These are phyloP conservation scores for Apostichopus parvimensis DNA, from an alignment of 35 echinoderm and acorn worm species.

Conservation along the genomic window DNA sequence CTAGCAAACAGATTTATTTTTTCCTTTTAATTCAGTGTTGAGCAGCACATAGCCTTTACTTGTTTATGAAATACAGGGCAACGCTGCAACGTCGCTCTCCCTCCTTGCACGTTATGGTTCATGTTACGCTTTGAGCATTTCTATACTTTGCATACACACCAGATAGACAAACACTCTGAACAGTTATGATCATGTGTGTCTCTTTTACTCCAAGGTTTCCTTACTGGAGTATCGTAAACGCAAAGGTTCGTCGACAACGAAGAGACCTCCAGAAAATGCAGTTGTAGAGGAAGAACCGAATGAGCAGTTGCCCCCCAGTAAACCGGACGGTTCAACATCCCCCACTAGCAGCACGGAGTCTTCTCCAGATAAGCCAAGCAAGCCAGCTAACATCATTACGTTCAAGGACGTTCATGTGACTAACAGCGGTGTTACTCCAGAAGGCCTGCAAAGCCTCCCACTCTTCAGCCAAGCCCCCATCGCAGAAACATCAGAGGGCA, in stretches of 20 bases:
- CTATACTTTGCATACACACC: no score
- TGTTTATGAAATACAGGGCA: no score
- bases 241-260: conserved; percentile 42
- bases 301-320: not conserved
- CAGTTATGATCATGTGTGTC: no score
- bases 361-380: conserved; percentile 44
- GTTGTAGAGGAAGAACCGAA: not conserved
- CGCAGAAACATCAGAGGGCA: conserved; percentile 32
- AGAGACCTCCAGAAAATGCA: conserved; percentile 15
- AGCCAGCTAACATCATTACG: conserved; percentile 45
- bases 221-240: conserved; percentile 79
- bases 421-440: conserved; percentile 2
- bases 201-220: conserved; percentile 57
- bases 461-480: conserved; percentile 46
- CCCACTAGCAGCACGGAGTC: conserved; percentile 37
- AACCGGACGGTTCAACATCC: not conserved
- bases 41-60: no score
- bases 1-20: no score
- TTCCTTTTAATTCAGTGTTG: no score
- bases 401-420: conserved; percentile 22
- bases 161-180: no score
- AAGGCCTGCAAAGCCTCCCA: conserved; percentile 33
- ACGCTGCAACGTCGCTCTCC: no score
- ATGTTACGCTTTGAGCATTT: no score
- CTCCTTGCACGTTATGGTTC: no score